Base-by-base conservation (phyloP, 2,888 invertebrate species). In the Myathropa florea region DNA sequence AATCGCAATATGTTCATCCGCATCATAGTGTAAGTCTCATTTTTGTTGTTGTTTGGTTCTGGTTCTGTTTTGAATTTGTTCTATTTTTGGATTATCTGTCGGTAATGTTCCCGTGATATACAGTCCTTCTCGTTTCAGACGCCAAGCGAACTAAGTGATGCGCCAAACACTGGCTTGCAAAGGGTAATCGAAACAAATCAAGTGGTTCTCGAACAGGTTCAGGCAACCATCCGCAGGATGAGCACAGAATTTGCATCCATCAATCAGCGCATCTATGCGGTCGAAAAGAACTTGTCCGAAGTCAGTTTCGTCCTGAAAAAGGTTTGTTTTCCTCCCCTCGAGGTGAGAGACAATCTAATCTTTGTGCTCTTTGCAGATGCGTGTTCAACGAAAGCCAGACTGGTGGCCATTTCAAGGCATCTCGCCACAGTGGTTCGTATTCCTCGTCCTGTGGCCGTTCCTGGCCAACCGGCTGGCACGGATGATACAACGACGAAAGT, bases 391-490 rank as follows among this genome's bases (percentile, higher is more conserved):
- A 93, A 89, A 91, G 80, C 92, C 92, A 0, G 88, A 88, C 90
- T 94, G 95, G 90, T 95, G 95, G 95, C 95, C 95, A 73, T 94
- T 95, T 91, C 93, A 94, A 89, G 94, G 94, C 91, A 93, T 95
- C 46, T 93, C 93, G 10, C 92, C 93, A 3, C 82, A 90, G 2
- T 92, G 92, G 92, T 92, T 93, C 81, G 83, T 90, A 10, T 79
- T 92, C 14, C 89, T 93, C 55, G 85, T 93, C 26, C 76, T 92
- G 14, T 93, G 93, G 93, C 93, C 93, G 10, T 81, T 85, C 68
- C 71, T 85, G 60, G 81, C 60, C 18, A 85, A 59, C 36, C 81
- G 81, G 7, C 18, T 85, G 36, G 67, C 85, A 30, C 67, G 73
- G 7, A 78, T 78, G 77, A 78, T 85, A 10, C 77, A 81, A 55